phyloP scores from a whole-genome alignment of 2,797 vertebrate genomes.

The Intellagama lesueurii region DNA sequence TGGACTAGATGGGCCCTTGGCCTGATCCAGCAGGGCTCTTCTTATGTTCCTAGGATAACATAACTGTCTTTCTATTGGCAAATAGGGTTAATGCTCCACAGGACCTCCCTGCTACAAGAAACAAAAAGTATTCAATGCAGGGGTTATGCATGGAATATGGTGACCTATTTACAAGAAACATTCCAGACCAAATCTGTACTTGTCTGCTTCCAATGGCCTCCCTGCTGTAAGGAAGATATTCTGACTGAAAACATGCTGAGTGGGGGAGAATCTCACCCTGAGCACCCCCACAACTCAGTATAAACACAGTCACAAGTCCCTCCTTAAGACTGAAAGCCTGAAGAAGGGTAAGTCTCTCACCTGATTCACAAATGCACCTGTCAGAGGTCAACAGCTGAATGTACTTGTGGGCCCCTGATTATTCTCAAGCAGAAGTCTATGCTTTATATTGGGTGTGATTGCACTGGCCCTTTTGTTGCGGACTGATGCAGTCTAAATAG shows the following conservation, averaged over 20 bases:
- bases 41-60: background rate
- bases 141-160: too few relatives aligned
- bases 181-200: background rate
- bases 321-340: background rate
- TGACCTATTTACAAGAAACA: too few relatives aligned
- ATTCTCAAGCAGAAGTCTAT: background rate
- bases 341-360: background rate
- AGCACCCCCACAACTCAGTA: background rate
- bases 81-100: background rate
- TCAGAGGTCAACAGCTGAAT: background rate
- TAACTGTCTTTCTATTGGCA: background rate
- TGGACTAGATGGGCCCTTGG: too few relatives aligned
- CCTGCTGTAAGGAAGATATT: background rate
- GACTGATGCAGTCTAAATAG: too few relatives aligned
- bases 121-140: too few relatives aligned
- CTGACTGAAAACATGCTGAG: background rate
- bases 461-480: too few relatives aligned
- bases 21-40: too few relatives aligned
- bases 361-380: too few relatives aligned
- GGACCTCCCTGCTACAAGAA: too few relatives aligned
- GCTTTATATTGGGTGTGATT: background rate
- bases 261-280: too few relatives aligned
- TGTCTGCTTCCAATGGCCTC: too few relatives aligned
- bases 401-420: background rate
- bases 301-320: background rate